Percentiles rank a stretch among this genome's conserved stretches.
These are phyloP conservation scores for Eospalax fontanierii DNA, from an alignment of 2,797 vertebrate species.

Conservation along the genomic window DNA sequence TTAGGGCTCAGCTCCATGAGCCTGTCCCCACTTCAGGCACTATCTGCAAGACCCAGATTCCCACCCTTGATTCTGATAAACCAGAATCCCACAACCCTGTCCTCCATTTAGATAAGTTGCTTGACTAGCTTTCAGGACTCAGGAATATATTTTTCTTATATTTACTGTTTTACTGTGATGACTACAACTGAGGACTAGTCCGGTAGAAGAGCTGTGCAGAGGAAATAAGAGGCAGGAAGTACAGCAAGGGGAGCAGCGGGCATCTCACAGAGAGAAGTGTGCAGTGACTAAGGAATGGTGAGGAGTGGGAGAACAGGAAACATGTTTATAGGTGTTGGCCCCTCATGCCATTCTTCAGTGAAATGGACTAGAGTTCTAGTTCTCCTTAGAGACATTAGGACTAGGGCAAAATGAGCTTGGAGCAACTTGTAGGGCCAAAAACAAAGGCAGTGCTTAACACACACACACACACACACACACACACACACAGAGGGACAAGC, in stretches of 20 bases:
- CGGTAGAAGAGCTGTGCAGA: rapidly evolving
- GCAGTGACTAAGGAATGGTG: not conserved
- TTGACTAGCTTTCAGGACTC: not conserved
- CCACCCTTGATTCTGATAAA: not conserved
- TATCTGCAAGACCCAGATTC: not conserved
- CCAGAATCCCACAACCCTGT: not conserved
- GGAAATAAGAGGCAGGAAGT: not conserved
- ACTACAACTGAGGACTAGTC: not conserved
- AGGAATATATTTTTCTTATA: not conserved
- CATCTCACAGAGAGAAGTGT: not conserved
- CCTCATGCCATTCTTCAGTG: not conserved
- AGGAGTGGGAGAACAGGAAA: not conserved
- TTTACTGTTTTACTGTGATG: not conserved
- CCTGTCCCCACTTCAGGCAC: too few relatives aligned
- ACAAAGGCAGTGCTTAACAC: not conserved
- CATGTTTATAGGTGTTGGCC: not conserved
- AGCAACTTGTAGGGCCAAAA: not conserved
- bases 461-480: not conserved
- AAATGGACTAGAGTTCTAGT: not conserved
- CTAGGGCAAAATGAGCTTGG: not conserved
- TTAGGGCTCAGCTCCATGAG: not conserved
- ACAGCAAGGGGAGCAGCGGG: not conserved
- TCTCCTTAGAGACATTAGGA: not conserved
- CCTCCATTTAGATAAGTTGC: not conserved
- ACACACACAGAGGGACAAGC: not conserved